phyloP scores from a whole-genome alignment of 2,888 invertebrate species.

The Busseola fusca region DNA sequence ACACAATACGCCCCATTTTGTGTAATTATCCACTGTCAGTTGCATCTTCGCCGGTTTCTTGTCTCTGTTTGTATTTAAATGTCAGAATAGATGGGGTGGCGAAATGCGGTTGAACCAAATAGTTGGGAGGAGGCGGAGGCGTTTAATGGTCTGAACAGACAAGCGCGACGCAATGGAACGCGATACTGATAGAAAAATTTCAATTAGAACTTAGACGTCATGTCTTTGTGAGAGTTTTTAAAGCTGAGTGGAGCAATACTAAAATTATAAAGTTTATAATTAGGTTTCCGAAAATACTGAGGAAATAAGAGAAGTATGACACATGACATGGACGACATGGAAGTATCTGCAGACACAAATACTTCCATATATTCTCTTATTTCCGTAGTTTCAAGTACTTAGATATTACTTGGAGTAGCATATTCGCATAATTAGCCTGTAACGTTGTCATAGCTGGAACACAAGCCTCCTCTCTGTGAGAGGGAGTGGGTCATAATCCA shows the following conservation, averaged over 20 bases:
- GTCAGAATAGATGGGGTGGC: conserved; percentile 21
- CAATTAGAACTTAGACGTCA: background rate
- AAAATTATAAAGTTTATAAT: background rate
- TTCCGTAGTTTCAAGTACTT: too few relatives aligned
- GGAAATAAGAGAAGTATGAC: too few relatives aligned
- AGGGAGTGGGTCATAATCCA: too few relatives aligned
- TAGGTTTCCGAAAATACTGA: background rate
- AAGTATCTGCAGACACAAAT: background rate
- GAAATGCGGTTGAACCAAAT: background rate
- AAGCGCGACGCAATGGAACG: background rate
- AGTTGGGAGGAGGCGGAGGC: background rate
- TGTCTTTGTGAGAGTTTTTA: background rate
- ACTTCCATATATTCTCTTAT: too few relatives aligned
- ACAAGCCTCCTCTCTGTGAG: too few relatives aligned
- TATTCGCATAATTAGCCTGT: too few relatives aligned
- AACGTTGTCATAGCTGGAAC: too few relatives aligned
- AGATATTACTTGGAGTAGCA: background rate
- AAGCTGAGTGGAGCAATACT: background rate
- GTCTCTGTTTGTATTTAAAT: conserved; percentile 27
- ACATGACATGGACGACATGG: too few relatives aligned
- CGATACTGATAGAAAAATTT: background rate
- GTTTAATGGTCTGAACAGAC: background rate
- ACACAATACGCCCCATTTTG: conserved; percentile 32
- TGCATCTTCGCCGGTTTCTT: conserved; percentile 45
- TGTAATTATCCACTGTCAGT: conserved; percentile 54